These are phyloP conservation scores for Agrochola litura DNA, from an alignment of 2,888 invertebrate species.

Conservation along the genomic window DNA sequence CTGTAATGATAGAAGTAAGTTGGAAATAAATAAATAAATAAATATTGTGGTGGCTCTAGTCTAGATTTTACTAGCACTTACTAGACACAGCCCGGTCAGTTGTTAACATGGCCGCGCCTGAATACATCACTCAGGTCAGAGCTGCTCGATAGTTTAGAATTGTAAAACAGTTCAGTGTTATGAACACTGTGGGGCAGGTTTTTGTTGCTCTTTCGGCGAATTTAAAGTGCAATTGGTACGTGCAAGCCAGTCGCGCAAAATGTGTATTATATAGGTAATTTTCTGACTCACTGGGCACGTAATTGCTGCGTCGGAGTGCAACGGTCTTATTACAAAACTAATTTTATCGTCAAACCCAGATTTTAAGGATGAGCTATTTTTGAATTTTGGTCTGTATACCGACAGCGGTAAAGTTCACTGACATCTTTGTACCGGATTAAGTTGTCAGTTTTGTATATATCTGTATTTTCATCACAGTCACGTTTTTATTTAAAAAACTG, in stretches of 20 bases:
- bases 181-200: slow-evolving; percentile 4
- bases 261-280: neutral
- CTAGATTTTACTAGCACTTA: neutral
- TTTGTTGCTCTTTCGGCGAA: neutral
- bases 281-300: neutral
- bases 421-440: neutral
- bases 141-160: slow-evolving; percentile 24
- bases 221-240: neutral
- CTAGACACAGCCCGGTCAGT: neutral
- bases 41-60: too few relatives aligned
- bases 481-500: too few relatives aligned
- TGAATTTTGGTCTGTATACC: too few relatives aligned
- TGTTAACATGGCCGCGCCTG: slow-evolving; percentile 45
- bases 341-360: too few relatives aligned
- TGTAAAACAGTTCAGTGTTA: slow-evolving; percentile 23
- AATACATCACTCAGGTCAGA: slow-evolving; percentile 20
- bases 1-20: too few relatives aligned
- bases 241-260: neutral
- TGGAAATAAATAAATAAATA: too few relatives aligned
- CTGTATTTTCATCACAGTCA: too few relatives aligned
- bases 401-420: too few relatives aligned
- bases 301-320: neutral
- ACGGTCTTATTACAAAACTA: neutral
- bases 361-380: too few relatives aligned
- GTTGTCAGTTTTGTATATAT: neutral